phyloP scores from a whole-genome alignment of 2,888 invertebrate genomes.

The Drosophila yooni region DNA sequence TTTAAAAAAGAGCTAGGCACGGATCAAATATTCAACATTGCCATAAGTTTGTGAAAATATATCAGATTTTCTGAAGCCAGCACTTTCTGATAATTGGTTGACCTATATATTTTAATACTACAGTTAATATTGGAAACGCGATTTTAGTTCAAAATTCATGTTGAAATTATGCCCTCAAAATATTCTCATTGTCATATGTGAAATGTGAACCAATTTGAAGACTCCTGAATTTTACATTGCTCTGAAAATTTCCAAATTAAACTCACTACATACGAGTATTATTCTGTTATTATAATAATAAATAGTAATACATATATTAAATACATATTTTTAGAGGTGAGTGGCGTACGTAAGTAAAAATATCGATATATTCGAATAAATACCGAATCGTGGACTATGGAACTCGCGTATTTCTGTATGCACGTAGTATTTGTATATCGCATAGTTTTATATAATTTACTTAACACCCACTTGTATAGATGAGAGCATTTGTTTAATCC shows the following conservation, averaged over 20 bases:
- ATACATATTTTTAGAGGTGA: not conserved
- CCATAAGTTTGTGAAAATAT: not conserved
- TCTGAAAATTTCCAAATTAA: not conserved
- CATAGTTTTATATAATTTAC: not conserved
- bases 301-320: not conserved
- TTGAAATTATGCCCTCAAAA: not conserved
- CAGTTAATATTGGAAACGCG: not conserved
- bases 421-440: not conserved
- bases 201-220: not conserved
- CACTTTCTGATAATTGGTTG: not conserved
- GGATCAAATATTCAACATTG: not conserved
- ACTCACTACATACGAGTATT: not conserved
- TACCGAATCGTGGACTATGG: not conserved
- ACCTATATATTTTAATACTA: not conserved
- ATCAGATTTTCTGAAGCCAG: not conserved
- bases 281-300: not conserved
- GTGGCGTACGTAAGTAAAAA: not conserved
- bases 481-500: not conserved
- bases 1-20: not conserved
- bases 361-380: constrained; percentile 3
- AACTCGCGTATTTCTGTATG: not conserved
- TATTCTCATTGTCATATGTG: not conserved
- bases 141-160: not conserved
- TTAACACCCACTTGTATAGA: not conserved
- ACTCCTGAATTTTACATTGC: not conserved